These are phyloP conservation scores for Coronaproctus castanopsis DNA, from an alignment of 2,888 invertebrate species.

Conservation along the genomic window DNA sequence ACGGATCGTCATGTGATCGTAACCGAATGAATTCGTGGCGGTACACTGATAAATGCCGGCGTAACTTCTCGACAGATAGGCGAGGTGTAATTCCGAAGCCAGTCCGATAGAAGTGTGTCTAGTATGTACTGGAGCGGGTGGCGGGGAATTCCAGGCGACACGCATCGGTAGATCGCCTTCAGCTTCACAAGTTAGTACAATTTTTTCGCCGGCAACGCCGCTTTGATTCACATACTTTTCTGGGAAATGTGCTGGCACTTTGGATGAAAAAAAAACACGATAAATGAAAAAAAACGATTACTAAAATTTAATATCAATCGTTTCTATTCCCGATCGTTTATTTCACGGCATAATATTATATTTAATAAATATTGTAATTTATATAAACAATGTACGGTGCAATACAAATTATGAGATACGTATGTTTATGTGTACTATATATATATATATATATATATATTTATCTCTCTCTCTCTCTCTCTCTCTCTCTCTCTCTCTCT, in stretches of 20 bases:
- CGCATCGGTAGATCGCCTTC: slow-evolving; percentile 22
- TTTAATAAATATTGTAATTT: neutral
- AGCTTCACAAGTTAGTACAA: slow-evolving; percentile 20
- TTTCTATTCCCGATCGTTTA: neutral
- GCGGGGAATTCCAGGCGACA: slow-evolving; percentile 20
- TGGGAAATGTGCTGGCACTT: slow-evolving; percentile 27
- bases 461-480: no score
- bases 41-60: slow-evolving; percentile 28
- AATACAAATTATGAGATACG: no score
- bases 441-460: no score
- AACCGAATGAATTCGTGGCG: slow-evolving; percentile 31
- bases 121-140: slow-evolving; percentile 18
- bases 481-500: no score
- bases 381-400: neutral
- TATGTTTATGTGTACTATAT: no score
- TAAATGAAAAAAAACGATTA: neutral
- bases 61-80: slow-evolving; percentile 21
- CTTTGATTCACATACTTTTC: slow-evolving; percentile 19
- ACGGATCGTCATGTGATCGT: slow-evolving; percentile 28
- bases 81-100: slow-evolving; percentile 25
- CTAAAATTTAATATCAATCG: neutral
- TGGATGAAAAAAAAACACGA: slow-evolving; percentile 19
- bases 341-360: neutral
- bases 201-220: slow-evolving; percentile 20
- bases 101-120: slow-evolving; percentile 24